These are phyloP conservation scores for Ptilonorhynchus violaceus DNA, from an alignment of 2,113 vertebrate genomes.

Conservation along the genomic window DNA sequence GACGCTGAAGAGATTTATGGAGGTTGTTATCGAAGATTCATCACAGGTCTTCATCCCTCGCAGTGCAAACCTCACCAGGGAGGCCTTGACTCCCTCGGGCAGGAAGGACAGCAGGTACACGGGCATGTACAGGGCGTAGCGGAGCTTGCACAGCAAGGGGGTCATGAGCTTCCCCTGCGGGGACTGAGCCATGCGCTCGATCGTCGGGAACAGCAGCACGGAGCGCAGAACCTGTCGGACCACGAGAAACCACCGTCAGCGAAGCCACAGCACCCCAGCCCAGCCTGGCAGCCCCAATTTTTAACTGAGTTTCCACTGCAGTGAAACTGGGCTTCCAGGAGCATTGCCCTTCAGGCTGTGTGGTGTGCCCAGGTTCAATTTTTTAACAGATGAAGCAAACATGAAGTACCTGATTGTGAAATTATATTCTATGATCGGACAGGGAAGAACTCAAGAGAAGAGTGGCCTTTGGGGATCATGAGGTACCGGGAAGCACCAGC, in stretches of 20 bases:
- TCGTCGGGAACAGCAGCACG: slow-evolving; percentile 91
- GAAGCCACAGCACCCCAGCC: background rate
- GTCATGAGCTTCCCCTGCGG: slow-evolving; percentile 88
- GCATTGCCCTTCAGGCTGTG: background rate
- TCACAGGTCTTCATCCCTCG: slow-evolving; percentile 59
- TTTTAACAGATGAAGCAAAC: background rate
- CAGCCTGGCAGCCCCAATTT: accelerated
- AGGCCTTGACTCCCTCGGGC: slow-evolving; percentile 77
- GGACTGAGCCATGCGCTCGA: slow-evolving; percentile 88
- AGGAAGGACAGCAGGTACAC: slow-evolving; percentile 83
- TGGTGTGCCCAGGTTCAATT: accelerated
- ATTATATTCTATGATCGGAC: background rate
- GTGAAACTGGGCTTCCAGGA: background rate
- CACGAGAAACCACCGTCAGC: background rate
- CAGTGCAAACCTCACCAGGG: slow-evolving; percentile 71
- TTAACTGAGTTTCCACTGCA: accelerated
- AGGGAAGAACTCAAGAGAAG: background rate
- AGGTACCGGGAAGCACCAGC: background rate
- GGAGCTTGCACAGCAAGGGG: slow-evolving; percentile 85
- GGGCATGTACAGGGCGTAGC: slow-evolving; percentile 82
- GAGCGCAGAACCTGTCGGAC: slow-evolving; percentile 80
- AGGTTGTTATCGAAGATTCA: slow-evolving; percentile 64
- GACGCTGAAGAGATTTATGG: slow-evolving; percentile 77
- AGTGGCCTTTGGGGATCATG: background rate
- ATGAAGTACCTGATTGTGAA: background rate